Base-by-base conservation (phyloP, 2,888 invertebrate species). In the Saturnia japonica region DNA sequence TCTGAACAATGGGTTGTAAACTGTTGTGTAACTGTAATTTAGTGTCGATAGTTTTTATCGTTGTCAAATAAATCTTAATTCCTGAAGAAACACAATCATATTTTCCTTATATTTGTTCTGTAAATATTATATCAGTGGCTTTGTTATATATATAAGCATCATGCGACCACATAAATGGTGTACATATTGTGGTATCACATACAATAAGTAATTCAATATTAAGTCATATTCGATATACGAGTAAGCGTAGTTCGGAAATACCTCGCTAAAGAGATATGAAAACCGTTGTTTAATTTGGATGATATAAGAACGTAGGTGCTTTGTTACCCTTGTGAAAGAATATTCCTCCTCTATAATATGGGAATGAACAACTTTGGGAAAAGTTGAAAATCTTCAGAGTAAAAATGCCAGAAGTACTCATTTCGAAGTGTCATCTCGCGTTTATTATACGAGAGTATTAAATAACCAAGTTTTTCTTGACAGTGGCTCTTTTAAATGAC, bases 261-360 rank as follows among this genome's bases (percentile, higher is more conserved):
- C 74, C 42, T 71, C 51, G 22, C 42, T 73, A 71, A 72, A 68
- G 67, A 70, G 45, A 74, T 71, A 74, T 69, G 69, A 72, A 72
- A 72, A 74, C 69, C 40, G 70, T 72, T 72, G 72, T 72, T 74
- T 74, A 72, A 74, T 74, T 74, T 72, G 51, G 45, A 71, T 67
- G 70, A 69, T 70, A 60, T 42, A 68, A 66, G 71, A 71, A 70
- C 64, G 69, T 75, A 72, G 67, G 68, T 71, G 72, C 69, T 71
- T 72, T 51, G 74, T 75, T 70, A 74, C 72, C 72, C 67, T 71
- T 66, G 62, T 54, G 60, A 72, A 68, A 68, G 51, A 71, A 69
- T 72, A 71, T 71, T 69, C 54, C 60, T 72, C 71, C n/a, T 74
- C 70, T 34, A 70, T 43, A 62, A 71, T 71, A 64, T 68, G 25